Conservation (phyloP, 2,113 vertebrate genomes). For the Mormyrus lacerda region DNA sequence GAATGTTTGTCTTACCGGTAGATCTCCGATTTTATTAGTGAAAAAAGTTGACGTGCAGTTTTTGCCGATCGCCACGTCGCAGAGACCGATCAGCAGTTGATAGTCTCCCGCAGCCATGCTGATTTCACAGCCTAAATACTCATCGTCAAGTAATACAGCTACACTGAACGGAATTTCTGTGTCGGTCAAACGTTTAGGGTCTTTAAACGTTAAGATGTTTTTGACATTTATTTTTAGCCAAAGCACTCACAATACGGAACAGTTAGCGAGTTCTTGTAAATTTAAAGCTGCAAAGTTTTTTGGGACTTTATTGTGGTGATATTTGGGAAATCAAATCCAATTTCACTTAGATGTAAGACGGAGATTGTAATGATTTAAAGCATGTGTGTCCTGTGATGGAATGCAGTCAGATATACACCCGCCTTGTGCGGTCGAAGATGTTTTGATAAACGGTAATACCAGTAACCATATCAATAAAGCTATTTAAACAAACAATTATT, state of each 20-base stretch:
- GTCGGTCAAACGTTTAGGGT: not conserved
- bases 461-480: not conserved
- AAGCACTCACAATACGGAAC: not conserved
- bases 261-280: not conserved
- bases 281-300: not conserved
- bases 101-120: slow-evolving; percentile 12
- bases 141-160: not conserved
- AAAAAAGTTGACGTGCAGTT: not conserved
- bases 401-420: not conserved
- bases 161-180: not conserved
- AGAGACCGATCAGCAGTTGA: not conserved
- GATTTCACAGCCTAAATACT: not conserved
- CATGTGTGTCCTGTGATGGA: not conserved
- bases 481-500: not conserved
- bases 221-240: not conserved
- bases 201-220: not conserved
- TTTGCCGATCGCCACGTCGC: not conserved
- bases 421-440: not conserved
- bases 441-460: not conserved
- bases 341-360: not conserved
- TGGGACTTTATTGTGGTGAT: not conserved
- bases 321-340: not conserved
- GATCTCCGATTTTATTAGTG: slow-evolving; percentile 18
- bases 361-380: not conserved
- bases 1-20: slow-evolving; percentile 14